Conservation (phyloP, 2,888 invertebrate species). For the Sinelater perroti region DNA sequence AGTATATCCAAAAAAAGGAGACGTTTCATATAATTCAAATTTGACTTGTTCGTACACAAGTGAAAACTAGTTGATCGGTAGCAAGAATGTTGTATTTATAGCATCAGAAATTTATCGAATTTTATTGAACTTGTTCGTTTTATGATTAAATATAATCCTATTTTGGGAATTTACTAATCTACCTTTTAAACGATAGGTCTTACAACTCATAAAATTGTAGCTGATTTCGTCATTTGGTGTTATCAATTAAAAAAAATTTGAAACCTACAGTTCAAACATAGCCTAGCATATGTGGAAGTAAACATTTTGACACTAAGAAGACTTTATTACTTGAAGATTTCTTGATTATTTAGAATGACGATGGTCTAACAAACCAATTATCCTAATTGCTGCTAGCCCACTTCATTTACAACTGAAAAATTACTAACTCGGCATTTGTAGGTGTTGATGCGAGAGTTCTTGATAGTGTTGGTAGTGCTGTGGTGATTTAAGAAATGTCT, state of each 20-base stretch:
- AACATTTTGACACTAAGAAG: background rate
- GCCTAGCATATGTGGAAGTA: background rate
- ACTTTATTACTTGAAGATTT: background rate
- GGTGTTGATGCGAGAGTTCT: slow-evolving; percentile 2
- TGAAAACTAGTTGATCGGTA: slow-evolving; percentile 19
- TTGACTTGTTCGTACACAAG: slow-evolving; percentile 23
- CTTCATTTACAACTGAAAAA: slow-evolving; percentile 9
- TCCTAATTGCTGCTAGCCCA: background rate
- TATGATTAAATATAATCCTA: slow-evolving; percentile 49
- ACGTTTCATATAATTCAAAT: slow-evolving; percentile 22
- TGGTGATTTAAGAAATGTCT: no score
- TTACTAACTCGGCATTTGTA: background rate
- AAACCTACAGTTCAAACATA: slow-evolving; percentile 1
- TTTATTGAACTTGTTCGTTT: slow-evolving; percentile 31
- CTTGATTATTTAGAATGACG: background rate
- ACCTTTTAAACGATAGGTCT: slow-evolving; percentile 47
- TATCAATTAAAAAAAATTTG: slow-evolving; percentile 1
- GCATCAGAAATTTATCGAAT: slow-evolving; percentile 25
- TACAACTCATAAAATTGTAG: slow-evolving; percentile 14
- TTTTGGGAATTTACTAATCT: slow-evolving; percentile 54
- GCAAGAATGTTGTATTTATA: slow-evolving; percentile 14
- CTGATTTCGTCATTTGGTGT: slow-evolving; percentile 9
- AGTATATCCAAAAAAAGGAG: no score
- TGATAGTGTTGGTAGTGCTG: no score
- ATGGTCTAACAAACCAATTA: slow-evolving; percentile 1